Conservation (phyloP, 2,888 invertebrate genomes). For the Synergus gifuensis region DNA sequence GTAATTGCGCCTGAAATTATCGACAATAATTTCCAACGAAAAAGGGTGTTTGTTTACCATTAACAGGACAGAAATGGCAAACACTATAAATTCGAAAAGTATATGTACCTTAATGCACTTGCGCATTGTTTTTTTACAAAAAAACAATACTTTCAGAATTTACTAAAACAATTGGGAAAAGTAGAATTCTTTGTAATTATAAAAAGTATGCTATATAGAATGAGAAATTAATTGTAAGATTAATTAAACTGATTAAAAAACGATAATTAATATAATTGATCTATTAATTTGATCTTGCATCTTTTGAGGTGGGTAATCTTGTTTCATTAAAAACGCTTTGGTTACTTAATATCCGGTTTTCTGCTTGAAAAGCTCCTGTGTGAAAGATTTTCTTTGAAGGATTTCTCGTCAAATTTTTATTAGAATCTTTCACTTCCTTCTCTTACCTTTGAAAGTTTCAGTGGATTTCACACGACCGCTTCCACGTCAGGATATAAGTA, state of each 20-base stretch:
- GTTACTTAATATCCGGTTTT: constrained; percentile 36
- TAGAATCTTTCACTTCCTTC: constrained; percentile 31
- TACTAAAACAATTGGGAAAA: constrained; percentile 33
- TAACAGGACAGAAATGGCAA: constrained; percentile 32
- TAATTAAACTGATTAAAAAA: neutral
- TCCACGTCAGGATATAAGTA: constrained; percentile 25
- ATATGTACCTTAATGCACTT: constrained; percentile 12
- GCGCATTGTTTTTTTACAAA: neutral
- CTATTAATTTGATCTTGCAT: neutral
- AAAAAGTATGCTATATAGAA: no score
- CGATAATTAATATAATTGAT: neutral
- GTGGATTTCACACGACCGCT: constrained; percentile 39
- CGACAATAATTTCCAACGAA: constrained; percentile 27
- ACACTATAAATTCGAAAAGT: constrained; percentile 30
- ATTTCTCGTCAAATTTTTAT: constrained; percentile 39
- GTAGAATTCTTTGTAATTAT: no score
- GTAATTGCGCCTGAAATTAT: constrained; percentile 27
- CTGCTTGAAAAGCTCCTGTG: constrained; percentile 15
- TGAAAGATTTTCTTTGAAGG: constrained; percentile 34
- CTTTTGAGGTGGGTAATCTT: constrained; percentile 16
- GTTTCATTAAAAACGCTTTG: constrained; percentile 38
- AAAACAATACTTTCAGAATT: neutral
- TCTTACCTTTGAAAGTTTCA: constrained; percentile 33
- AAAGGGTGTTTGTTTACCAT: constrained; percentile 25
- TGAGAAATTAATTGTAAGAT: neutral